These are phyloP conservation scores for Casuarius casuarius DNA, from an alignment of 2,113 vertebrate genomes.

Conservation along the genomic window DNA sequence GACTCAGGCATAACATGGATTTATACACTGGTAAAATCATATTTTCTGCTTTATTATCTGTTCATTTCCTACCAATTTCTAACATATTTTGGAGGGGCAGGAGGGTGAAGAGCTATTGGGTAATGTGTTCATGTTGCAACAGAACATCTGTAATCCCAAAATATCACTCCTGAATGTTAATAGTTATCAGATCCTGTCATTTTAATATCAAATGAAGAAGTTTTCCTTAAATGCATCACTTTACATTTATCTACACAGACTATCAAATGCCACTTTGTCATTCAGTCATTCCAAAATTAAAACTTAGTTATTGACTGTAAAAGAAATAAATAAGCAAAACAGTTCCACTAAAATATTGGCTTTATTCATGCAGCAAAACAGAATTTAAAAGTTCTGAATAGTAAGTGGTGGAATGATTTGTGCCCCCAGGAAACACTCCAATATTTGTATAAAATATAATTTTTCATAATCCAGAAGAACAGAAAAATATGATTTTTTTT, in stretches of 20 bases:
- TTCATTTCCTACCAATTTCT: not conserved
- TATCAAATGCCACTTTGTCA: not conserved
- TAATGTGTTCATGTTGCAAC: not conserved
- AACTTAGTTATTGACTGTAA: not conserved
- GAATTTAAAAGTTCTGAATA: not conserved
- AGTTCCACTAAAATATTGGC: not conserved
- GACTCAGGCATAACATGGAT: not conserved
- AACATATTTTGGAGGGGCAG: not conserved
- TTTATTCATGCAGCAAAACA: not conserved
- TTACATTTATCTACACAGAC: not conserved
- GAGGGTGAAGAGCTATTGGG: rapidly evolving
- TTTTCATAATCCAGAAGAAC: not conserved
- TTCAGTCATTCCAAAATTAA: not conserved
- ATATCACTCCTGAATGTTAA: not conserved
- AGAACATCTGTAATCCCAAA: not conserved
- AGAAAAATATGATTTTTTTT: not conserved
- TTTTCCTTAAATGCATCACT: not conserved
- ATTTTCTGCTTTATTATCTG: not conserved
- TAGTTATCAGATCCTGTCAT: not conserved
- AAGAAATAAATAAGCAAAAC: not conserved
- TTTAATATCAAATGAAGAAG: not conserved
- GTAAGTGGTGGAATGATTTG: not conserved
- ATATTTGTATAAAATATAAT: not conserved
- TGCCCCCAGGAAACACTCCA: not conserved
- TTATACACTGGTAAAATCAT: not conserved